phyloP scores from a whole-genome alignment of 2,797 vertebrate species.

The Cyclura pinguis region DNA sequence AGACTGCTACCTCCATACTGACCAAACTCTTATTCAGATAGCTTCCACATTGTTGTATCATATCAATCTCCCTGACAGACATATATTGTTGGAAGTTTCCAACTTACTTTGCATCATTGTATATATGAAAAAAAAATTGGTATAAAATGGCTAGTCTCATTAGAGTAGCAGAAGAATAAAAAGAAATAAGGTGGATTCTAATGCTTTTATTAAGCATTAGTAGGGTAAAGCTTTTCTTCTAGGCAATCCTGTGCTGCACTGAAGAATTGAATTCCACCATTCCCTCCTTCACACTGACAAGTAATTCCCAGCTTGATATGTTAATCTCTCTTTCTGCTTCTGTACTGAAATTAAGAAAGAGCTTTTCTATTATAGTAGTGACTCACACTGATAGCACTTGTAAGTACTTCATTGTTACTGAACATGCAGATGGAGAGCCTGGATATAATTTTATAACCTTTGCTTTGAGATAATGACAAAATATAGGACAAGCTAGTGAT shows the following conservation, averaged over 20 bases:
- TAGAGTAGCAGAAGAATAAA: background rate
- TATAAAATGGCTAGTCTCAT: background rate
- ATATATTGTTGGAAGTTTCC: background rate
- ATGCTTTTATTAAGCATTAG: background rate
- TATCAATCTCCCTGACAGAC: background rate
- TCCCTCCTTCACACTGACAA: constrained; percentile 31
- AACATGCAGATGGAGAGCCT: constrained; percentile 12
- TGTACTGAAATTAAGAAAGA: constrained; percentile 39
- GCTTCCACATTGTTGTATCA: constrained; percentile 9
- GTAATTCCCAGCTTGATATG: constrained; percentile 27
- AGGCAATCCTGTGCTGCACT: constrained; percentile 9
- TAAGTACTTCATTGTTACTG: constrained; percentile 35
- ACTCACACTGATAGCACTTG: constrained; percentile 19
- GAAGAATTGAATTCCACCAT: constrained; percentile 30
- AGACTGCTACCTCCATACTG: background rate
- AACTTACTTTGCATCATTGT: background rate
- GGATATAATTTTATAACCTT: constrained; percentile 47
- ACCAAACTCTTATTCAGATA: background rate
- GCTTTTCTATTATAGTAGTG: constrained; percentile 28
- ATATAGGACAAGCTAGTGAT: constrained; percentile 6
- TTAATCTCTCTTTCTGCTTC: constrained; percentile 28
- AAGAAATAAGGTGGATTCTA: background rate
- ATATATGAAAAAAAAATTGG: constrained; percentile 5
- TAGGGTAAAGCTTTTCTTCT: constrained; percentile 5
- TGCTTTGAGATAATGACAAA: background rate